Percentiles rank a stretch among this genome's conserved stretches.
These are phyloP conservation scores for Esox masquinongy DNA, from an alignment of 2,797 vertebrate genomes.

Conservation along the genomic window DNA sequence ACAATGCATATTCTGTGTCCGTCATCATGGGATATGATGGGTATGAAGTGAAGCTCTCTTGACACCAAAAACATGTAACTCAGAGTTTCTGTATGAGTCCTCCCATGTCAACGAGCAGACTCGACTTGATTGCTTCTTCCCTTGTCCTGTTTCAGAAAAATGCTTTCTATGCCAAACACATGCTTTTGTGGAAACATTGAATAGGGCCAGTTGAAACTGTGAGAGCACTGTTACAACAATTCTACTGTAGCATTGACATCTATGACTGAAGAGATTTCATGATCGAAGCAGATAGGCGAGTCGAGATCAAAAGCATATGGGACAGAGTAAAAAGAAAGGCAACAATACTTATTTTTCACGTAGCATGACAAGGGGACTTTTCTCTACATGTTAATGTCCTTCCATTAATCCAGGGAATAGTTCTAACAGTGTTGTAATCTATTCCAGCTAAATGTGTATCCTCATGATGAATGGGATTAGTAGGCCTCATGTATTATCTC, in stretches of 20 bases:
- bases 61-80: constrained; percentile 52
- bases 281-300: background rate
- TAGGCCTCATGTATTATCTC: no score
- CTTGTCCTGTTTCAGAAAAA: constrained; percentile 5
- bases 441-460: background rate
- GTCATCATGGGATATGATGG: constrained; percentile 58
- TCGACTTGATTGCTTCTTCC: constrained; percentile 25
- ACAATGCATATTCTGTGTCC: constrained; percentile 45
- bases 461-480: background rate
- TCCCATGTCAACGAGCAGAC: constrained; percentile 31
- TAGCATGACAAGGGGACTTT: background rate
- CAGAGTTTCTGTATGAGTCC: constrained; percentile 51
- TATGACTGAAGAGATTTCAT: background rate
- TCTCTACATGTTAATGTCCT: background rate
- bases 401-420: background rate
- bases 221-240: background rate
- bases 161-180: background rate
- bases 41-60: constrained; percentile 59
- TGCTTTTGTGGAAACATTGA: constrained; percentile 5
- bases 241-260: background rate
- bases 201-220: background rate
- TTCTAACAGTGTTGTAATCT: background rate
- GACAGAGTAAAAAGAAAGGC: background rate
- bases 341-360: background rate
- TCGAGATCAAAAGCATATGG: background rate